Evolutionary conservation across 2,888 invertebrate genomes (phyloP).

Genomic region (Campaea margaritaria): DNA sequence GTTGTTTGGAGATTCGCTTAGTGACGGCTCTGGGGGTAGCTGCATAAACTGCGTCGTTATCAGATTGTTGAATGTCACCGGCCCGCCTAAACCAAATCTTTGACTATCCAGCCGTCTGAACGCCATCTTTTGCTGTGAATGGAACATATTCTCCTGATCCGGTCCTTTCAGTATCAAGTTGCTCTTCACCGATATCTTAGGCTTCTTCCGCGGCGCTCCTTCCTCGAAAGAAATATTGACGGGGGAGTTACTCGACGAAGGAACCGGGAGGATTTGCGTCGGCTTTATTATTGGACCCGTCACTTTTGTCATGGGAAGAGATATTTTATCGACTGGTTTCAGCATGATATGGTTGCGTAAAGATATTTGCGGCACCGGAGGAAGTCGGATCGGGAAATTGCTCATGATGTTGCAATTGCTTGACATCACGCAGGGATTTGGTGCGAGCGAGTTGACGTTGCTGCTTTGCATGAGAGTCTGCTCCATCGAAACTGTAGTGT

Average conservation of each 20-base stretch:
- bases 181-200: constrained; percentile 83
- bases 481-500: constrained; percentile 66
- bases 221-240: constrained; percentile 68
- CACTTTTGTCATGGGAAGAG: constrained; percentile 68
- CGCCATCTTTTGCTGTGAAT: constrained; percentile 81
- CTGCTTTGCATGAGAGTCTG: constrained; percentile 65
- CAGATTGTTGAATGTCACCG: constrained; percentile 78
- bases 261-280: constrained; percentile 76
- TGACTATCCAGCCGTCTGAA: constrained; percentile 75
- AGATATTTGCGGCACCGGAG: constrained; percentile 65
- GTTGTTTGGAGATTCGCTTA: constrained; percentile 70
- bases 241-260: constrained; percentile 73
- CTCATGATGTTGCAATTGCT: constrained; percentile 70
- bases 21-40: constrained; percentile 68
- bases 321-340: constrained; percentile 73
- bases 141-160: constrained; percentile 80
- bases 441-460: constrained; percentile 63
- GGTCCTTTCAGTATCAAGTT: constrained; percentile 81
- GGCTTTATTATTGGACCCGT: constrained; percentile 77
- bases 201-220: constrained; percentile 75
- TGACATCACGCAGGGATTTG: constrained; percentile 64
- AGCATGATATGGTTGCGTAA: constrained; percentile 71
- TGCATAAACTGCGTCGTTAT: constrained; percentile 81
- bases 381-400: constrained; percentile 75
- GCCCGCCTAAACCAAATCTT: constrained; percentile 70